These are phyloP conservation scores for Lordiphosa mommai DNA, from an alignment of 1,140 invertebrate species.

Conservation along the genomic window DNA sequence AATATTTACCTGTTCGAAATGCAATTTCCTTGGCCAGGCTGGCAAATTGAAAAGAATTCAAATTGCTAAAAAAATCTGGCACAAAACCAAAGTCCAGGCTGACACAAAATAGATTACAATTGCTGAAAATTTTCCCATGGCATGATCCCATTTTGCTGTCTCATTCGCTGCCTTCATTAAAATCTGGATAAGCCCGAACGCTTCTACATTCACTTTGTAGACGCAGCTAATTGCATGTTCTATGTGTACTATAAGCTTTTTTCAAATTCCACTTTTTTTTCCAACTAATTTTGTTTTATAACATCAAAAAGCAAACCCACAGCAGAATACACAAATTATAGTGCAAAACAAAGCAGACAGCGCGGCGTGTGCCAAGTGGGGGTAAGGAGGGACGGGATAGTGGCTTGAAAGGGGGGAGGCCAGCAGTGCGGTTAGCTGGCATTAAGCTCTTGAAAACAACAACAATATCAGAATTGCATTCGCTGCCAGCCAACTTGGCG, in stretches of 20 bases:
- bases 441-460: slow-evolving; percentile 48
- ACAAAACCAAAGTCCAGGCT: no score
- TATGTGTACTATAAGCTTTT: slow-evolving; percentile 39
- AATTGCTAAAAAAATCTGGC: no score
- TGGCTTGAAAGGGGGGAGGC: neutral
- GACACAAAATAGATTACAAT: no score
- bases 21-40: no score
- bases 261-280: slow-evolving; percentile 55
- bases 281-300: slow-evolving; percentile 74
- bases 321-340: slow-evolving; percentile 64
- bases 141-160: neutral
- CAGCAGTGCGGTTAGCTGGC: slow-evolving; percentile 54
- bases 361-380: slow-evolving; percentile 56
- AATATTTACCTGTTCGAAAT: no score
- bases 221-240: slow-evolving; percentile 61
- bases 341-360: slow-evolving; percentile 63
- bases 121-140: neutral
- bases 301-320: slow-evolving; percentile 53
- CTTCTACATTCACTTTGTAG: slow-evolving; percentile 31
- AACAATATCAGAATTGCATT: slow-evolving; percentile 34
- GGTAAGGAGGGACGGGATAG: neutral
- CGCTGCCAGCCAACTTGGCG: slow-evolving; percentile 68
- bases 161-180: neutral
- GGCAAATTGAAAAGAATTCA: no score
- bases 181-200: slow-evolving; percentile 17